Conservation (phyloP, 1,140 invertebrate genomes). For the Mya arenaria region DNA sequence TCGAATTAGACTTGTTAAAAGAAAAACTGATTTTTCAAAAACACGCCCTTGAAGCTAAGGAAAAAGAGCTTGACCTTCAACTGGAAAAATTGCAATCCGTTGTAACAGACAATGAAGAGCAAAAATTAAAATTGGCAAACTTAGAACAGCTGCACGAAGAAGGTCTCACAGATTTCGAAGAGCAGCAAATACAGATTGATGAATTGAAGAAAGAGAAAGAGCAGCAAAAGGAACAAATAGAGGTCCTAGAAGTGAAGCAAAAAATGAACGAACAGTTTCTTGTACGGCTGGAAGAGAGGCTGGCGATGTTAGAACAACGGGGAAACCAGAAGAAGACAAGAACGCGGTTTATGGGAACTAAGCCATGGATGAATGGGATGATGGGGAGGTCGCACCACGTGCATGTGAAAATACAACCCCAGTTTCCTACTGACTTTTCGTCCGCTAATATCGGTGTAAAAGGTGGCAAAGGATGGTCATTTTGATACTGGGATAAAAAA, state of each 20-base stretch:
- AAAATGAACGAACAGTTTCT: conserved; percentile 59
- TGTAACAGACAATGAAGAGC: conserved; percentile 60
- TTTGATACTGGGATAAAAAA: background rate
- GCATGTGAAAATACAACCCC: conserved; percentile 48
- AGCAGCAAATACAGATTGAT: conserved; percentile 64
- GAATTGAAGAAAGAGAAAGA: conserved; percentile 59
- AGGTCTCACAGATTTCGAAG: conserved; percentile 59
- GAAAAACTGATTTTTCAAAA: conserved; percentile 62
- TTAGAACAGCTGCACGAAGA: conserved; percentile 63
- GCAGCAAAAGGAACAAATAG: conserved; percentile 61
- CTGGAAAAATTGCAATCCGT: conserved; percentile 61
- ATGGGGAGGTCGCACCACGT: conserved; percentile 49
- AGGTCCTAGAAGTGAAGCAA: conserved; percentile 60
- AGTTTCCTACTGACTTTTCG: conserved; percentile 46
- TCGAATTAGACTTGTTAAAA: conserved; percentile 61
- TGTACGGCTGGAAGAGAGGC: conserved; percentile 58
- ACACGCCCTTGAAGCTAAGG: conserved; percentile 61
- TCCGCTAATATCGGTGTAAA: conserved; percentile 5
- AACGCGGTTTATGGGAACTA: conserved; percentile 4
- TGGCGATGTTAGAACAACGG: conserved; percentile 55
- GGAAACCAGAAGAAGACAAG: conserved; percentile 2
- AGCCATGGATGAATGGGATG: conserved; percentile 51
- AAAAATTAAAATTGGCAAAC: conserved; percentile 60
- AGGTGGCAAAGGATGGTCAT: conserved; percentile 48
- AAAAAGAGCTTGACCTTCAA: conserved; percentile 63